These are phyloP conservation scores for Polyergus mexicanus DNA, from an alignment of 1,140 invertebrate genomes.

Conservation along the genomic window DNA sequence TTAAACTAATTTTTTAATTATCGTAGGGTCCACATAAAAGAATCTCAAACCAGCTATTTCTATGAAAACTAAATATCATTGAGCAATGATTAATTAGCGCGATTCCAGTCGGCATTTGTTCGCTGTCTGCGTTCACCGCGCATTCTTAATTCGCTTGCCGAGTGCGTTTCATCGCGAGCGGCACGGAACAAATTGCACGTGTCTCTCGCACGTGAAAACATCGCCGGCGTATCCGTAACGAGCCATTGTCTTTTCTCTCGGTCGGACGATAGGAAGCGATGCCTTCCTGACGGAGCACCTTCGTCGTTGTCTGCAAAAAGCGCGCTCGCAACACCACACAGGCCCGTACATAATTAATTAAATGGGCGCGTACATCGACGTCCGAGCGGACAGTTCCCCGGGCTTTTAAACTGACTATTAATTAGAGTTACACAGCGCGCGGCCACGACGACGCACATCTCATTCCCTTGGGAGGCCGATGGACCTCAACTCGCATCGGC, in stretches of 20 bases:
- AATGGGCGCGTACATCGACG: slow-evolving; percentile 74
- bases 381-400: slow-evolving; percentile 66
- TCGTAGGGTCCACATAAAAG: background rate
- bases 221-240: slow-evolving; percentile 70
- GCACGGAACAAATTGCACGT: slow-evolving; percentile 39
- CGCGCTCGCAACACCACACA: slow-evolving; percentile 50
- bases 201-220: slow-evolving; percentile 34
- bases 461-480: slow-evolving; percentile 35
- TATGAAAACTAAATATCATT: background rate
- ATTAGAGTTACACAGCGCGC: slow-evolving; percentile 77
- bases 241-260: slow-evolving; percentile 68
- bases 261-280: slow-evolving; percentile 64
- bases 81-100: background rate
- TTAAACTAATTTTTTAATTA: too few relatives aligned
- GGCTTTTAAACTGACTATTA: slow-evolving; percentile 77
- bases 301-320: slow-evolving; percentile 71
- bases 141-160: slow-evolving; percentile 67
- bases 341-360: slow-evolving; percentile 78
- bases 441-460: slow-evolving; percentile 50
- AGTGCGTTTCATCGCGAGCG: slow-evolving; percentile 72
- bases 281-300: slow-evolving; percentile 70
- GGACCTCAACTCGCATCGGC: background rate
- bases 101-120: background rate
- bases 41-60: background rate
- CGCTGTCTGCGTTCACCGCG: slow-evolving; percentile 1